Evolutionary conservation across 2,888 invertebrate genomes (phyloP).

Genomic region (Agriopis leucophaearia): DNA sequence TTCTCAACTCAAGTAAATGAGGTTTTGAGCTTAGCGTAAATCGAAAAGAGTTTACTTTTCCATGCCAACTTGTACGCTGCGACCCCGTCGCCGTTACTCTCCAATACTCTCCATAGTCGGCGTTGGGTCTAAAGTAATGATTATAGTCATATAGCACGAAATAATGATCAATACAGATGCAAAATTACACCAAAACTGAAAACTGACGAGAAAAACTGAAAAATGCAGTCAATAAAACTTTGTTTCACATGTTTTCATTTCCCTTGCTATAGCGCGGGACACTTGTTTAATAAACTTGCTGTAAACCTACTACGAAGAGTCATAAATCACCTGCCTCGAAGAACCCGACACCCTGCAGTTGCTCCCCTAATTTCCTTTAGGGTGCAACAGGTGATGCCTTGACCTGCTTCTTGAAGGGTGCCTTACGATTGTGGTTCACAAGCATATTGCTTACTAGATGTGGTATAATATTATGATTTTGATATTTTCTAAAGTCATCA

Average conservation of each 20-base stretch:
- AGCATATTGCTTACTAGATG: slow-evolving; percentile 7
- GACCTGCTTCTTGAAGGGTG: slow-evolving; percentile 81
- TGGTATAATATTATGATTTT: background rate
- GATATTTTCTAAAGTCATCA: too few relatives aligned
- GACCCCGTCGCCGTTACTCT: too few relatives aligned
- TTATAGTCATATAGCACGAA: too few relatives aligned
- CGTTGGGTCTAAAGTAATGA: too few relatives aligned
- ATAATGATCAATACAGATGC: too few relatives aligned
- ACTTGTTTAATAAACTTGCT: slow-evolving; percentile 13
- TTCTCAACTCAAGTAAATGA: too few relatives aligned
- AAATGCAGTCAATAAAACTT: background rate
- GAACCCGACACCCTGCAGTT: slow-evolving; percentile 33
- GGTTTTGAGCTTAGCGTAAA: too few relatives aligned
- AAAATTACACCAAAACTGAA: too few relatives aligned
- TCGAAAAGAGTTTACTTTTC: too few relatives aligned
- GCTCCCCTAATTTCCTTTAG: slow-evolving; percentile 68
- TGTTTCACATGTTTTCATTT: background rate
- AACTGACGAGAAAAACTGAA: too few relatives aligned
- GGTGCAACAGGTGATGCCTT: slow-evolving; percentile 78
- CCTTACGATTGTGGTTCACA: slow-evolving; percentile 48
- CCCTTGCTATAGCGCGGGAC: background rate
- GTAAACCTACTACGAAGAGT: slow-evolving; percentile 31
- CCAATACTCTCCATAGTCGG: too few relatives aligned
- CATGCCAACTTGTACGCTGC: too few relatives aligned
- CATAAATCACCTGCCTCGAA: slow-evolving; percentile 57